A percentile compares a stretch with the other conserved stretches of the same genome.
These are phyloP conservation scores for Pherbina coryleti DNA, from an alignment of 2,888 invertebrate species.

Conservation along the genomic window DNA sequence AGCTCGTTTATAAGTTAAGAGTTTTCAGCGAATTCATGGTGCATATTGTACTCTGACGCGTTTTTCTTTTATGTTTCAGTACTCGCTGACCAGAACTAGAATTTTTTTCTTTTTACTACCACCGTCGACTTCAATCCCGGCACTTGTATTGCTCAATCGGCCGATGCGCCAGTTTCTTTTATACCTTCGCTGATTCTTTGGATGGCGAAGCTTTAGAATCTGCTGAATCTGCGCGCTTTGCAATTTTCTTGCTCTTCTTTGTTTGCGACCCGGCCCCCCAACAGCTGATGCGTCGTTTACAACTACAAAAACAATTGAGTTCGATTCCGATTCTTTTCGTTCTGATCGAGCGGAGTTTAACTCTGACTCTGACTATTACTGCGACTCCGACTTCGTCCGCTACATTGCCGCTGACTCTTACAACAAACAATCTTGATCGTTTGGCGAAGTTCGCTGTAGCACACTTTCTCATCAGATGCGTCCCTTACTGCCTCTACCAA, in stretches of 20 bases:
- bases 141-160: constrained; percentile 60
- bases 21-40: too few species aligned
- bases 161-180: constrained; percentile 64
- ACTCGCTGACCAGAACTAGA: too few species aligned
- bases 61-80: too few species aligned
- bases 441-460: constrained; percentile 7
- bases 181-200: constrained; percentile 60
- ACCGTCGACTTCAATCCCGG: constrained; percentile 50
- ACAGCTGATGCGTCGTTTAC: constrained; percentile 22
- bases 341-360: not conserved
- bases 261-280: constrained; percentile 24
- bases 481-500: not conserved
- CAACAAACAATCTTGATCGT: not conserved
- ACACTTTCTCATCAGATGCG: not conserved
- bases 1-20: too few species aligned
- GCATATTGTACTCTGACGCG: too few species aligned
- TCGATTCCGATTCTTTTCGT: constrained; percentile 18
- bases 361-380: not conserved
- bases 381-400: not conserved
- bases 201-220: constrained; percentile 40
- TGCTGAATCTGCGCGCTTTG: constrained; percentile 21
- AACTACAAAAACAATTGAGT: constrained; percentile 45
- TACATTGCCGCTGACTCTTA: not conserved
- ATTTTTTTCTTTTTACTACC: constrained; percentile 12
- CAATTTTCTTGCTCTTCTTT: constrained; percentile 27